Conservation (phyloP, 2,888 invertebrate species). For the Andrena bucephala region DNA sequence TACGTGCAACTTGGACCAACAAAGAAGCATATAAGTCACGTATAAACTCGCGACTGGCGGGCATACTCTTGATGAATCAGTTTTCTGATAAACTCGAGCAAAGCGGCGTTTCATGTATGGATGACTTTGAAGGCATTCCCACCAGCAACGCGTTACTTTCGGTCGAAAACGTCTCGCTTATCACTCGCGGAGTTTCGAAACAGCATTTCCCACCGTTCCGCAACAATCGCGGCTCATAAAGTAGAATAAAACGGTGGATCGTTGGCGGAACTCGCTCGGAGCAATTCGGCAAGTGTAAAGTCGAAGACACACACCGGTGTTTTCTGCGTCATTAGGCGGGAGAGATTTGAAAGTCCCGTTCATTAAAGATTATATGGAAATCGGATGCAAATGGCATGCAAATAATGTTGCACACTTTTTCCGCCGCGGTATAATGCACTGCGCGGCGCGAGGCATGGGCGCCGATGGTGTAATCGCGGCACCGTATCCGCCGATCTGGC, state of each 20-base stretch:
- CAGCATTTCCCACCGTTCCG: neutral
- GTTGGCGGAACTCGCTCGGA: neutral
- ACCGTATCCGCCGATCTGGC: conserved; percentile 14
- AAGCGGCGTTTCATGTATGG: neutral
- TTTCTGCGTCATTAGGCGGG: conserved; percentile 20
- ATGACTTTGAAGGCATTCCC: neutral
- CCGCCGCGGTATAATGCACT: conserved; percentile 33
- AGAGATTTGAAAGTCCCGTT: conserved; percentile 29
- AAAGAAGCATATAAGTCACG: neutral
- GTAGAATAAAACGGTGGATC: neutral
- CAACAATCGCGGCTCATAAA: neutral
- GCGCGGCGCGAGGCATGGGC: conserved; percentile 30
- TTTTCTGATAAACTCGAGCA: neutral
- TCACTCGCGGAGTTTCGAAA: neutral
- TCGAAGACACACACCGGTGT: neutral
- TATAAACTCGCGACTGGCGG: neutral
- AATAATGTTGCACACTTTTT: conserved; percentile 51
- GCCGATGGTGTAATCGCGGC: conserved; percentile 29
- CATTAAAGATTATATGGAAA: conserved; percentile 59
- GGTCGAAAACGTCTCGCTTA: neutral
- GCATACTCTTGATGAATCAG: neutral
- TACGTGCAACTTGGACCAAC: neutral
- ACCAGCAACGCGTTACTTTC: neutral
- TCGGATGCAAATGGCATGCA: conserved; percentile 51
- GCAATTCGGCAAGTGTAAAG: conserved; percentile 18